Evolutionary conservation across 2,888 invertebrate species (phyloP).

Genomic region (Willowsia nigromaculata): DNA sequence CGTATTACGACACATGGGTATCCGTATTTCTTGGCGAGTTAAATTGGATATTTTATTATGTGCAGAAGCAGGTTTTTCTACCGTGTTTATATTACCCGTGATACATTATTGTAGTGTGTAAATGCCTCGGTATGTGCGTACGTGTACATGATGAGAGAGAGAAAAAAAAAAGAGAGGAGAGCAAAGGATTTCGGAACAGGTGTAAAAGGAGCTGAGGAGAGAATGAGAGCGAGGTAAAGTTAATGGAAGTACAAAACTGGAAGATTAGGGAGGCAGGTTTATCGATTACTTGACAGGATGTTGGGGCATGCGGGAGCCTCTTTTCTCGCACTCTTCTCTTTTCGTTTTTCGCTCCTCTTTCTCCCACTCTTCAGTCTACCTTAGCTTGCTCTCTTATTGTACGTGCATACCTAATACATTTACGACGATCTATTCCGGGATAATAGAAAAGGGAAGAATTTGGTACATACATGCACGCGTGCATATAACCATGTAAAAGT

Average conservation of each 20-base stretch:
- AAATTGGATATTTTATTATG: constrained; percentile 26
- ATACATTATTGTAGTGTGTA: constrained; percentile 13
- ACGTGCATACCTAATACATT: constrained; percentile 48
- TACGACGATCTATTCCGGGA: not conserved
- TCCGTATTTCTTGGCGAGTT: not conserved
- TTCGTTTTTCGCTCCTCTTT: constrained; percentile 8
- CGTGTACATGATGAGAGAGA: not conserved
- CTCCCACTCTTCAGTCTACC: not conserved
- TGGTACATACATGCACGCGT: not conserved
- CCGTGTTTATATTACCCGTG: not conserved
- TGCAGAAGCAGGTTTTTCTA: not conserved
- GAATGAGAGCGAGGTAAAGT: constrained; percentile 59
- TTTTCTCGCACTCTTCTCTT: constrained; percentile 54
- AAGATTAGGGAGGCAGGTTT: constrained; percentile 74
- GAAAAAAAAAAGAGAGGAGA: not conserved
- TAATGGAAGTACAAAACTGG: constrained; percentile 74
- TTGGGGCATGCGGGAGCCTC: constrained; percentile 71
- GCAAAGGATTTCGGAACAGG: constrained; percentile 67
- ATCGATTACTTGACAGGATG: constrained; percentile 73
- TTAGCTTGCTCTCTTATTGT: not conserved
- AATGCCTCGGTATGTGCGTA: not conserved
- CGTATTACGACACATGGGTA: not conserved
- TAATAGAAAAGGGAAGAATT: not conserved
- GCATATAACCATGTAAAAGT: constrained; percentile 10
- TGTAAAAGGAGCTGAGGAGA: constrained; percentile 54